Conservation (phyloP, 1,140 invertebrate species). For the Ceratoteleas bidentatus region DNA sequence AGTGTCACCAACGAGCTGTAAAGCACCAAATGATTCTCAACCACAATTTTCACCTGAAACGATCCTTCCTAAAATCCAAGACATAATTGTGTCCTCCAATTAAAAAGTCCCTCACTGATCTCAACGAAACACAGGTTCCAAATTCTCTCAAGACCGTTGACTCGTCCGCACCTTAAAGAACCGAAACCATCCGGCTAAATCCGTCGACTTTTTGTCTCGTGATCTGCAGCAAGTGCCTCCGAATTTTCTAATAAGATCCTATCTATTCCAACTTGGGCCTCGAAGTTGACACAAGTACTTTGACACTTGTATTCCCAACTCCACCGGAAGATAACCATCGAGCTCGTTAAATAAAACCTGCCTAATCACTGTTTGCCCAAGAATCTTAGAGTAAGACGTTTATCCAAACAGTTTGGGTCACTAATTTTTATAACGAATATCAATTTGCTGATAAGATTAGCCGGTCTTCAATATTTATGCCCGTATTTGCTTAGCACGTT, state of each 20-base stretch:
- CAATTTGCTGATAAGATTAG: constrained; percentile 25
- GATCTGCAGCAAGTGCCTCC: neutral
- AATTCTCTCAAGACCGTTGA: no score
- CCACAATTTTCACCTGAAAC: no score
- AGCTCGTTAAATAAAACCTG: constrained; percentile 22
- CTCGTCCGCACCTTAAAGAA: no score
- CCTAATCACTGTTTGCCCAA: constrained; percentile 28
- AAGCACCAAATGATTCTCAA: no score
- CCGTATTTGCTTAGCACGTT: constrained; percentile 17
- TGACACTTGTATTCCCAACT: constrained; percentile 35
- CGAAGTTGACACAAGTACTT: constrained; percentile 17
- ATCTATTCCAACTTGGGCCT: constrained; percentile 20
- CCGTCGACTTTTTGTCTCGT: no score
- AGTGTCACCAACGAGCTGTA: no score
- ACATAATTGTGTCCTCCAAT: no score
- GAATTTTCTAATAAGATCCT: constrained; percentile 11
- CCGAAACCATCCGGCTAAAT: no score
- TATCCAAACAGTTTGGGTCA: constrained; percentile 11
- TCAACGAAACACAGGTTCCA: no score
- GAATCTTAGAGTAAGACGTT: constrained; percentile 22
- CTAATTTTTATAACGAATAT: constrained; percentile 34
- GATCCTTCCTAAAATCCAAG: no score
- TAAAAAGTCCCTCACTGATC: no score
- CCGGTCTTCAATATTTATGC: constrained; percentile 13
- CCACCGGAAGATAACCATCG: constrained; percentile 26